Evolutionary conservation across 2,113 vertebrate genomes (phyloP).

Genomic region (Sterna hirundo): DNA sequence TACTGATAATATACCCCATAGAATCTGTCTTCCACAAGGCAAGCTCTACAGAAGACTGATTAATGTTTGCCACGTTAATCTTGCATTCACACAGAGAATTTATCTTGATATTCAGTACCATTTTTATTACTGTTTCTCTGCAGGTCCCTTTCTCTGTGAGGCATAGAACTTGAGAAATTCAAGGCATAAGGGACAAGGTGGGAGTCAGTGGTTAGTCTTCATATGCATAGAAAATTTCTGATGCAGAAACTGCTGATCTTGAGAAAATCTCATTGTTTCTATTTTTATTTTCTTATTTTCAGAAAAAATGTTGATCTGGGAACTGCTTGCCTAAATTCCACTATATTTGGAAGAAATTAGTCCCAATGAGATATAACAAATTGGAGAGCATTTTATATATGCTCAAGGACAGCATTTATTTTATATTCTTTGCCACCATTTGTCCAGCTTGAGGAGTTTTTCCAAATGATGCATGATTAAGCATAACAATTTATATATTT

Average conservation of each 20-base stretch:
- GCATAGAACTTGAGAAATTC: background rate
- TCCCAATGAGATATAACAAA: background rate
- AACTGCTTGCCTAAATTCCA: background rate
- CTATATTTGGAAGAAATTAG: background rate
- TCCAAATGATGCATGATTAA: background rate
- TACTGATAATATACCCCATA: background rate
- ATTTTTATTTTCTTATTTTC: background rate
- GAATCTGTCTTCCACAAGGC: background rate
- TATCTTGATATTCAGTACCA: rapidly evolving
- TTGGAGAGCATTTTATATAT: background rate
- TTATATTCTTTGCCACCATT: background rate
- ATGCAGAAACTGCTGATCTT: background rate
- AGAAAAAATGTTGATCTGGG: background rate
- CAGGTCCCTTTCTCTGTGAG: background rate
- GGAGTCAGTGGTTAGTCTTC: background rate
- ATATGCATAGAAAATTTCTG: background rate
- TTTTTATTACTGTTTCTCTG: background rate
- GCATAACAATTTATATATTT: background rate
- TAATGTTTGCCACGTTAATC: background rate
- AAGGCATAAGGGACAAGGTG: background rate
- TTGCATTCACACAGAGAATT: background rate
- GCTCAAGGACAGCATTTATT: background rate
- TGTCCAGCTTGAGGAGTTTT: background rate
- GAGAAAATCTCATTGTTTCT: background rate
- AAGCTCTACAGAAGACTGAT: background rate